phyloP scores from a whole-genome alignment of 2,888 invertebrate genomes.

The Dryobotodes eremita region DNA sequence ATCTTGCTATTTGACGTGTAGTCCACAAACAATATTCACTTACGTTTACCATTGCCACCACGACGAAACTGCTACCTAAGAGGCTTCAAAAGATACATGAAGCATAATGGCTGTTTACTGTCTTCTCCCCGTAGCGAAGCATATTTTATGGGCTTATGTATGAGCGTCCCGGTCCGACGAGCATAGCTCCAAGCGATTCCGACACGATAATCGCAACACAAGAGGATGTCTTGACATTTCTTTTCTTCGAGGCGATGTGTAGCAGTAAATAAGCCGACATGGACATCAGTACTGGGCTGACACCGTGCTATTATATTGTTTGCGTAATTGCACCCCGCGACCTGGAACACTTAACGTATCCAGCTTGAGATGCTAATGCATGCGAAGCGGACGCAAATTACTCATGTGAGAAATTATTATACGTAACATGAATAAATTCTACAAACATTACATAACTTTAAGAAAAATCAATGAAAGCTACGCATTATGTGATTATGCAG shows the following conservation, averaged over 20 bases:
- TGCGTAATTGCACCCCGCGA: conserved; percentile 84
- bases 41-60: conserved; percentile 48
- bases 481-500: conserved; percentile 47
- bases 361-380: conserved; percentile 82
- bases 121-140: conserved; percentile 73
- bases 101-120: conserved; percentile 75
- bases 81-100: conserved; percentile 68
- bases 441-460: conserved; percentile 37
- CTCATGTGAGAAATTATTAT: conserved; percentile 74
- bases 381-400: conserved; percentile 79
- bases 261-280: conserved; percentile 79
- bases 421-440: conserved; percentile 51
- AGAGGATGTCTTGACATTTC: conserved; percentile 80
- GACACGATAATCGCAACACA: conserved; percentile 82
- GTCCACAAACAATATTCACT: conserved; percentile 47
- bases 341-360: conserved; percentile 78
- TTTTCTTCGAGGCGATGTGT: conserved; percentile 77
- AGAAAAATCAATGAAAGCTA: conserved; percentile 47
- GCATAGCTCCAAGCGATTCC: conserved; percentile 77
- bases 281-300: conserved; percentile 77
- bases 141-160: conserved; percentile 72
- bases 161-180: conserved; percentile 71
- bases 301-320: conserved; percentile 86
- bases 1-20: conserved; percentile 27
- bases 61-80: conserved; percentile 56